Evolutionary conservation across 2,888 invertebrate species (phyloP).

Genomic region (Callyntrura sp.): DNA sequence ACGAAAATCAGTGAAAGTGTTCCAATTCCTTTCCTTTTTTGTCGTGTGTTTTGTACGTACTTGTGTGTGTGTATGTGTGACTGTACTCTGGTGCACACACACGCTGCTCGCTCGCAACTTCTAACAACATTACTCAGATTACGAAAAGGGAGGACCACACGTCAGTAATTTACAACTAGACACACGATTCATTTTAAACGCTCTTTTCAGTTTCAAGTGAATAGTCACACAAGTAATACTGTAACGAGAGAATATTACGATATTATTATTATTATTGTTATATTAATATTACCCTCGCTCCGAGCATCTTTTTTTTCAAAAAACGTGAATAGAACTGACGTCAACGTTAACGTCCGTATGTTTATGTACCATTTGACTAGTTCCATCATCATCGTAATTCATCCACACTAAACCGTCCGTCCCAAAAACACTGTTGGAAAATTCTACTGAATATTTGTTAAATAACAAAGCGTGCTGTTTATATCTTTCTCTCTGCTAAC

Average conservation of each 20-base stretch:
- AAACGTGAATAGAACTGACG: constrained; percentile 24
- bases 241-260: not conserved
- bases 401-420: constrained; percentile 45
- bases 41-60: constrained; percentile 25
- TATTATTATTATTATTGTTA: not conserved
- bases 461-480: not conserved
- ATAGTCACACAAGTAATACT: not conserved
- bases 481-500: not conserved
- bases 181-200: constrained; percentile 45
- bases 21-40: constrained; percentile 75
- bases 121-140: constrained; percentile 40
- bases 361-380: constrained; percentile 16
- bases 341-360: constrained; percentile 48
- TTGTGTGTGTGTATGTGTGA: constrained; percentile 13
- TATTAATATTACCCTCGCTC: not conserved
- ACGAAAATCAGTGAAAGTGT: constrained; percentile 78
- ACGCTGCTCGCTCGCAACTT: constrained; percentile 12
- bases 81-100: constrained; percentile 36
- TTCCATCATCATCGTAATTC: constrained; percentile 36
- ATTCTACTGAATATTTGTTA: not conserved
- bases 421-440: constrained; percentile 16
- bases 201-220: constrained; percentile 53
- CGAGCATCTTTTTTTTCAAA: constrained; percentile 1
- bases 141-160: constrained; percentile 51
- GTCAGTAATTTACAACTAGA: constrained; percentile 48